phyloP scores from a whole-genome alignment of 2,888 invertebrate genomes.

The Noctua comes region DNA sequence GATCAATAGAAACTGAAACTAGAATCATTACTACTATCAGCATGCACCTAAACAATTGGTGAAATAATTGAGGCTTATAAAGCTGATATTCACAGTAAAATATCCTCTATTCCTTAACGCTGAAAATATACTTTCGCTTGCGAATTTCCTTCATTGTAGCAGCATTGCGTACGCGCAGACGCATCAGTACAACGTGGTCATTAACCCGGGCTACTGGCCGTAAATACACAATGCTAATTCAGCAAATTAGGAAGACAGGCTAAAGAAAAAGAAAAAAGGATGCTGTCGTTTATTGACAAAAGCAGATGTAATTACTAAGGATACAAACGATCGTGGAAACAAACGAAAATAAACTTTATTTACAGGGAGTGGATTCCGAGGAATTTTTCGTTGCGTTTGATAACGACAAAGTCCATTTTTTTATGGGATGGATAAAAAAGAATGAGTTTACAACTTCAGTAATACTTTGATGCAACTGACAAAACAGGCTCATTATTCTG shows the following conservation, averaged over 20 bases:
- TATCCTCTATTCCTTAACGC: slow-evolving; percentile 13
- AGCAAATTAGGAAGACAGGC: slow-evolving; percentile 68
- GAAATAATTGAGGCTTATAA: slow-evolving; percentile 51
- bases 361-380: background rate
- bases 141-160: slow-evolving; percentile 20
- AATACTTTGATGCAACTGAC: background rate
- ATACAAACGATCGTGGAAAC: background rate
- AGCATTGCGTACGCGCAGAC: slow-evolving; percentile 58
- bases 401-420: background rate
- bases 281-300: slow-evolving; percentile 38
- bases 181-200: slow-evolving; percentile 65
- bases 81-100: slow-evolving; percentile 13
- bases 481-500: background rate
- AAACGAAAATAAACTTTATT: background rate
- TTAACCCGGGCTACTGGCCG: slow-evolving; percentile 69
- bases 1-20: slow-evolving; percentile 47
- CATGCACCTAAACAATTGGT: slow-evolving; percentile 52
- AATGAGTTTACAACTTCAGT: background rate
- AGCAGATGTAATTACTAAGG: slow-evolving; percentile 28
- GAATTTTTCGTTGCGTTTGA: background rate
- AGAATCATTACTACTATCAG: slow-evolving; percentile 39
- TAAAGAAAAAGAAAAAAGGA: slow-evolving; percentile 47
- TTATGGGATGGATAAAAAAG: background rate
- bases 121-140: slow-evolving; percentile 40
- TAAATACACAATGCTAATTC: slow-evolving; percentile 68